Evolutionary conservation across 1,140 invertebrate species (phyloP), one percentile per base, ranked within the genome.

Genomic region (Parasteatoda tepidariorum): DNA sequence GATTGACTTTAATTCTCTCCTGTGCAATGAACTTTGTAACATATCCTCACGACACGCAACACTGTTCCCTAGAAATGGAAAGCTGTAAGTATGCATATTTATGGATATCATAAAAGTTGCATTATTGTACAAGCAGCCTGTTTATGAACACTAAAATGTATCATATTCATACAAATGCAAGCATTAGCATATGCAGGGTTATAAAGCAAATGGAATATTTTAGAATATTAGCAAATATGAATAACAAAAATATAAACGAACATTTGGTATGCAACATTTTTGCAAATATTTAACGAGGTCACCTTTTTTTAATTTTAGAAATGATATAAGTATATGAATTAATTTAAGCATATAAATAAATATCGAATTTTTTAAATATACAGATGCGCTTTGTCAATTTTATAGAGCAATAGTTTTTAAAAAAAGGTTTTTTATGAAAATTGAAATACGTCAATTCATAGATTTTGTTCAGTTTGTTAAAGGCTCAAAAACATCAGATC

Each of bases 1-100:
- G 94, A 88, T 90, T 97, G 85, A 96, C 95, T 0, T 87, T 97
- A 79, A 94, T 96, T 1, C 89, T 97, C 6, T 96, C 95, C 0
- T 97, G 95, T 89, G 95, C 95, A 9, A 97, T 97, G 95, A 96
- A 96, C 89, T 97, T 97, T 86, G 94, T 96, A 87, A 93, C 95
- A 0, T 97, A 96, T 89, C 95, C 95, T 0, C 95, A 89, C 73
- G 88, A 89, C 75, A 89, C 88, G 13, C 88, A 89, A 82, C 70
- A 84, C 13, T 89, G 88, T 74, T 85, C 85, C 0, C 85, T 89
- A 84, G 87, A 88, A 84, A 89, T 89, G 75, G 88, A 89, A 86
- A 88, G 87, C 28, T 78, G 88, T 88, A 86, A 87, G 87, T 87
- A 76, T 18, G 41, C n/a, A 28, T 28, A 73, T 68, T 57, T 59